Percentiles rank a stretch among this genome's conserved stretches.
Conservation (phyloP, 2,888 invertebrate species). For the Apodemia duryi region DNA sequence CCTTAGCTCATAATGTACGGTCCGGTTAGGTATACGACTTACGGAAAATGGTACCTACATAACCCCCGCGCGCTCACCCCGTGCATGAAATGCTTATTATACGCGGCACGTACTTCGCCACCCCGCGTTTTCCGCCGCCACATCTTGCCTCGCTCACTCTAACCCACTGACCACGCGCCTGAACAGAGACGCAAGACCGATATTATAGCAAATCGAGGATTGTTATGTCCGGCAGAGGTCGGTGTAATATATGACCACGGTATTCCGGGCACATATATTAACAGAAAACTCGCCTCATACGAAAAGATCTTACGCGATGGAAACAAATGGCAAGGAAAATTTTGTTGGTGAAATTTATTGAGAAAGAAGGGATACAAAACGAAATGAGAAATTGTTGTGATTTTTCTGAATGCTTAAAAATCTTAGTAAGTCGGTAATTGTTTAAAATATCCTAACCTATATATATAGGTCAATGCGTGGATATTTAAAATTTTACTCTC, state of each 20-base stretch:
- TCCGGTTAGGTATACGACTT: conserved; percentile 80
- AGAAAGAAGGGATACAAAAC: conserved; percentile 60
- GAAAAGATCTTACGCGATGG: conserved; percentile 77
- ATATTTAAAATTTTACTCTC: too few species aligned
- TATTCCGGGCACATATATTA: conserved; percentile 80
- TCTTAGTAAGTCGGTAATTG: too few species aligned
- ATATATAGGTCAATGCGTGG: too few species aligned
- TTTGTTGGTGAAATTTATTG: conserved; percentile 72
- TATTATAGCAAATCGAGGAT: conserved; percentile 81
- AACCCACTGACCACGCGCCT: conserved; percentile 44
- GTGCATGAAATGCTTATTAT: conserved; percentile 82
- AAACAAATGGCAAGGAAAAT: conserved; percentile 79
- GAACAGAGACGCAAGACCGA: conserved; percentile 69
- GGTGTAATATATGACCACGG: conserved; percentile 79
- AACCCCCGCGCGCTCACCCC: conserved; percentile 69
- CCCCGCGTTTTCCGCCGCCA: conserved; percentile 58
- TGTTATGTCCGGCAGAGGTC: conserved; percentile 80
- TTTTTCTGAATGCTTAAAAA: conserved; percentile 42
- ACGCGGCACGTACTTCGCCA: conserved; percentile 77
- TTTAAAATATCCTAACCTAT: too few species aligned
- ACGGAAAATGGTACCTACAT: conserved; percentile 76
- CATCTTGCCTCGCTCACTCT: conserved; percentile 56
- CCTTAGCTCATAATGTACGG: conserved; percentile 79
- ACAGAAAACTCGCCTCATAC: conserved; percentile 78
- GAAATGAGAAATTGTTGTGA: conserved; percentile 54